Conservation (phyloP, 2,113 vertebrate species). For the Neolamprologus modestus region DNA sequence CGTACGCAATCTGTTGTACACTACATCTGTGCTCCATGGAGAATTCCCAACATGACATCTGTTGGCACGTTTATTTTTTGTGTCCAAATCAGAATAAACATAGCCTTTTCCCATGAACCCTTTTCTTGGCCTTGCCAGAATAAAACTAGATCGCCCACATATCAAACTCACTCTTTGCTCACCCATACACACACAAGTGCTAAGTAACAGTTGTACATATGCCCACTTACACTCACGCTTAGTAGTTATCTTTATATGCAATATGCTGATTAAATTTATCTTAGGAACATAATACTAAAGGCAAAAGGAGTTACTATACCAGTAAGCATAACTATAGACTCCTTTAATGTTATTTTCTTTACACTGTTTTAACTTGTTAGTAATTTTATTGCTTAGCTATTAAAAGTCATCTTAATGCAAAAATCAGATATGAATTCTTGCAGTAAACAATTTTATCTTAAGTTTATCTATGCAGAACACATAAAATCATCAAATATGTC, state of each 20-base stretch:
- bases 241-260: background rate
- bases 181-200: background rate
- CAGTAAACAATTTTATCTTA: background rate
- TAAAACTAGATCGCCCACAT: background rate
- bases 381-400: background rate
- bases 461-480: rapidly evolving
- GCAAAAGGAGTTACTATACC: background rate
- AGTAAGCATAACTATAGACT: background rate
- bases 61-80: slow-evolving; percentile 36
- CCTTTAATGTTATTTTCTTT: background rate
- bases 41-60: slow-evolving; percentile 33
- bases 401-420: background rate
- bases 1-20: background rate
- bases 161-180: background rate
- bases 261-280: background rate
- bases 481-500: background rate
- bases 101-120: slow-evolving; percentile 48
- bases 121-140: slow-evolving; percentile 2
- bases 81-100: slow-evolving; percentile 21
- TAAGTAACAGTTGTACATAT: background rate
- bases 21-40: slow-evolving; percentile 39
- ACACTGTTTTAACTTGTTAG: background rate
- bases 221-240: background rate
- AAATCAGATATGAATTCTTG: background rate
- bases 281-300: background rate